Evolutionary conservation across 2,888 invertebrate genomes (phyloP).

Genomic region (Bombyx huttoni): DNA sequence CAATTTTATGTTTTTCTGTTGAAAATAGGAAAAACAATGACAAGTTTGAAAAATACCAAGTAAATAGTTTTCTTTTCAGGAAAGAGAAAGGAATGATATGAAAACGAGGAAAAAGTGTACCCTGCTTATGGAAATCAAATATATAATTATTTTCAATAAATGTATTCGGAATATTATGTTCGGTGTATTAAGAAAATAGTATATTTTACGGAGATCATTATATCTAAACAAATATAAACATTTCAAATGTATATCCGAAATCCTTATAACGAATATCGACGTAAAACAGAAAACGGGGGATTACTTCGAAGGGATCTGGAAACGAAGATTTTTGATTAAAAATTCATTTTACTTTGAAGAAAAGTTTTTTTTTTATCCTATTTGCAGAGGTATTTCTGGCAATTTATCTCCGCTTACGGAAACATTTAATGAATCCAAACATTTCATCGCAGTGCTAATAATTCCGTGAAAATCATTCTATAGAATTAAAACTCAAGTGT

Average conservation of each 20-base stretch:
- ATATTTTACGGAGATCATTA: too few relatives aligned
- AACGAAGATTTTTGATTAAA: conserved; percentile 5
- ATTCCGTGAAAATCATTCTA: background rate
- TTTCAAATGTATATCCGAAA: background rate
- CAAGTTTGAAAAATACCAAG: too few relatives aligned
- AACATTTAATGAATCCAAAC: conserved; percentile 19
- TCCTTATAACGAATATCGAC: background rate
- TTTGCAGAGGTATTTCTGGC: conserved; percentile 14
- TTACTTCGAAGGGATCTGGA: background rate
- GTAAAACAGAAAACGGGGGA: background rate
- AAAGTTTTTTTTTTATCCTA: conserved; percentile 11
- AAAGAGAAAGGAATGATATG: too few relatives aligned
- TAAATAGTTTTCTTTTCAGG: too few relatives aligned
- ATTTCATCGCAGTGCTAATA: conserved; percentile 11
- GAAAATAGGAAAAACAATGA: too few relatives aligned
- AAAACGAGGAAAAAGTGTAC: too few relatives aligned
- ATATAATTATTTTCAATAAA: too few relatives aligned
- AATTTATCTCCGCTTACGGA: conserved; percentile 15
- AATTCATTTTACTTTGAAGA: conserved; percentile 1
- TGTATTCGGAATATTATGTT: too few relatives aligned
- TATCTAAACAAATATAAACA: too few relatives aligned
- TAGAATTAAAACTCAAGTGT: background rate
- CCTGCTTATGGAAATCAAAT: too few relatives aligned
- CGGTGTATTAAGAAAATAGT: too few relatives aligned
- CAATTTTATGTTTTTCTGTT: too few relatives aligned